A percentile compares a stretch with the other conserved stretches of the same genome.
Conservation (phyloP, 2,888 invertebrate species). For the Zeuzera pyrina region DNA sequence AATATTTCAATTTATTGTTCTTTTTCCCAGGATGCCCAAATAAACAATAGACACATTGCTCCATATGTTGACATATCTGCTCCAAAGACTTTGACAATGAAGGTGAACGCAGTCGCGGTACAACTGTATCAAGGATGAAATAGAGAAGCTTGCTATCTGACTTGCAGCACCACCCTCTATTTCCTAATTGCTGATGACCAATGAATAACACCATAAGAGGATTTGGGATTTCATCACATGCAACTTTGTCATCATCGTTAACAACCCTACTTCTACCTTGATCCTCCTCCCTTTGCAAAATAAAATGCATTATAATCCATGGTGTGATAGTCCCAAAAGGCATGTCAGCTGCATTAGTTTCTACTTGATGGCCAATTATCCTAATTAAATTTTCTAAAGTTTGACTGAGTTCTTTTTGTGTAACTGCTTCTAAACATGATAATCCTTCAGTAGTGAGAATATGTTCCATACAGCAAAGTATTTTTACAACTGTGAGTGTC, state of each 20-base stretch:
- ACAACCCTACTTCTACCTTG: conserved; percentile 71
- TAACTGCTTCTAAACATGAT: conserved; percentile 65
- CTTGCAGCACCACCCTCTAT: conserved; percentile 82
- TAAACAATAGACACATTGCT: conserved; percentile 88
- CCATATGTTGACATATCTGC: conserved; percentile 83
- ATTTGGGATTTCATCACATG: conserved; percentile 76
- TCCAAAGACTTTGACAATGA: conserved; percentile 76
- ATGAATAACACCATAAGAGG: conserved; percentile 85
- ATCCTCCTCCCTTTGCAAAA: conserved; percentile 83
- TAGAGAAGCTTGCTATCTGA: conserved; percentile 84
- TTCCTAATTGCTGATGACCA: conserved; percentile 88
- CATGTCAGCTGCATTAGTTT: conserved; percentile 77
- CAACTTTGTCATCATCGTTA: conserved; percentile 46
- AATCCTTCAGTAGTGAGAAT: conserved; percentile 55
- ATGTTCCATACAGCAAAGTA: conserved; percentile 59
- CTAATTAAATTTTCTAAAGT: conserved; percentile 82
- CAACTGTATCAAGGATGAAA: conserved; percentile 82
- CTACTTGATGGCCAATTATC: conserved; percentile 85
- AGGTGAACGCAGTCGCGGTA: conserved; percentile 79
- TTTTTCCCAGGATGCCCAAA: conserved; percentile 87
- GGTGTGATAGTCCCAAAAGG: conserved; percentile 82
- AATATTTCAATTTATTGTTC: conserved; percentile 66
- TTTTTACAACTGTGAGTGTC: conserved; percentile 57
- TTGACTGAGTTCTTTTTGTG: conserved; percentile 75
- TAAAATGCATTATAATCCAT: conserved; percentile 88